phyloP scores from a whole-genome alignment of 1,140 invertebrate genomes.

The Venustaconcha ellipsiformis region DNA sequence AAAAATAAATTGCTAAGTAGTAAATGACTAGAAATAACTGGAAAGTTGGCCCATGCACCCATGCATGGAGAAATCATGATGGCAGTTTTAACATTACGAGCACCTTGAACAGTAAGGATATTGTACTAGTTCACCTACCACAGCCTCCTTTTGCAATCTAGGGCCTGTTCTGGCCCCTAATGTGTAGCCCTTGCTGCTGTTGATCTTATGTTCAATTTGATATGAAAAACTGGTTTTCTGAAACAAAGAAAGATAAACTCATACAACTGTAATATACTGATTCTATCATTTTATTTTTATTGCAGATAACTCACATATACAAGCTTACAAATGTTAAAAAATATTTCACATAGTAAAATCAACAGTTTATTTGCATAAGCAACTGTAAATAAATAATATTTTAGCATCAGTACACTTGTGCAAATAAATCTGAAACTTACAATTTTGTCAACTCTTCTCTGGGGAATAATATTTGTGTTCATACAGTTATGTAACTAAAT shows the following conservation, averaged over 20 bases:
- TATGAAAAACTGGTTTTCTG: conserved; percentile 64
- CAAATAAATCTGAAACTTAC: neutral
- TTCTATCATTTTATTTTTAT: neutral
- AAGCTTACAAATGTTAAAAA: neutral
- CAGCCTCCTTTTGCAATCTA: conserved; percentile 39
- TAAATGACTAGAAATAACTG: too few relatives aligned
- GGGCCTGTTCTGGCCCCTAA: conserved; percentile 62
- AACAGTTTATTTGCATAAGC: neutral
- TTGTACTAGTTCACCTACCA: conserved; percentile 31
- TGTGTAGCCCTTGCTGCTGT: conserved; percentile 61
- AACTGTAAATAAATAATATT: neutral
- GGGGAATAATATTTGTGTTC: too few relatives aligned
- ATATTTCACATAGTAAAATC: neutral
- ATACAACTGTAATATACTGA: conserved; percentile 4
- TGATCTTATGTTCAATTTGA: conserved; percentile 53
- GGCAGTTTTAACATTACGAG: too few relatives aligned
- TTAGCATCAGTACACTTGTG: neutral
- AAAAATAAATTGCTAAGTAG: too few relatives aligned
- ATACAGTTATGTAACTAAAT: too few relatives aligned
- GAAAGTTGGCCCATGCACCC: too few relatives aligned
- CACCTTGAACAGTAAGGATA: too few relatives aligned
- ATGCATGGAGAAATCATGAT: too few relatives aligned
- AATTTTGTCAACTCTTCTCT: too few relatives aligned
- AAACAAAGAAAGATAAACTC: conserved; percentile 18
- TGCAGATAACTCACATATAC: neutral